phyloP scores from a whole-genome alignment of 2,113 vertebrate genomes.

The Pipra filicauda region DNA sequence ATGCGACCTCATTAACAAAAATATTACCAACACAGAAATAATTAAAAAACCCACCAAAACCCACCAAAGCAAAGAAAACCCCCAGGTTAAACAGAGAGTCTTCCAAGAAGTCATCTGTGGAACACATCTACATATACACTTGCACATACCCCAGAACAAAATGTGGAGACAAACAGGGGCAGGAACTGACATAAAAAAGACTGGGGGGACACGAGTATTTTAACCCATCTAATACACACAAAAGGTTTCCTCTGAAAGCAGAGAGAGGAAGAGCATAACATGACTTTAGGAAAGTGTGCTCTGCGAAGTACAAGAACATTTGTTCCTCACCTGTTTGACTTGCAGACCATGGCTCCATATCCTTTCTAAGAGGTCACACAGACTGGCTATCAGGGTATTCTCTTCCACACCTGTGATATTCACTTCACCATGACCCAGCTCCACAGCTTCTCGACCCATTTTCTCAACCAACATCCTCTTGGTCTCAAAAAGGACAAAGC shows the following conservation, averaged over 20 bases:
- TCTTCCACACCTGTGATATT: constrained; percentile 87
- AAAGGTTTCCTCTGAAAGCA: neutral
- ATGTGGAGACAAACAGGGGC: neutral
- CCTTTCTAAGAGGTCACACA: constrained; percentile 83
- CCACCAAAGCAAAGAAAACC: neutral
- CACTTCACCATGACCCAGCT: constrained; percentile 83
- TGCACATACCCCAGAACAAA: neutral
- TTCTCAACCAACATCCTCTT: constrained; percentile 87
- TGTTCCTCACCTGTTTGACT: constrained; percentile 79
- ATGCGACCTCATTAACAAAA: neutral
- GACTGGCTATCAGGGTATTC: constrained; percentile 83
- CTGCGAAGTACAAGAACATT: neutral
- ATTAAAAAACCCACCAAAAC: neutral
- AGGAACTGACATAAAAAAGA: neutral
- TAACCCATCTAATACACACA: neutral
- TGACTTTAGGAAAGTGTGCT: neutral
- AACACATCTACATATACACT: neutral
- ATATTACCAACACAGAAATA: neutral
- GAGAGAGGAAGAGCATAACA: neutral
- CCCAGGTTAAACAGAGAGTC: neutral
- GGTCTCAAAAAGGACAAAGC: constrained; percentile 68
- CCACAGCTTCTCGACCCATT: constrained; percentile 85
- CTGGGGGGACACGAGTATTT: neutral
- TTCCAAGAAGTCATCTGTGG: neutral
- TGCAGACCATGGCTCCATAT: constrained; percentile 85